Percentiles rank a stretch among this genome's conserved stretches.
Conservation (phyloP, 2,113 vertebrate genomes). For the Chaetops frenatus region DNA sequence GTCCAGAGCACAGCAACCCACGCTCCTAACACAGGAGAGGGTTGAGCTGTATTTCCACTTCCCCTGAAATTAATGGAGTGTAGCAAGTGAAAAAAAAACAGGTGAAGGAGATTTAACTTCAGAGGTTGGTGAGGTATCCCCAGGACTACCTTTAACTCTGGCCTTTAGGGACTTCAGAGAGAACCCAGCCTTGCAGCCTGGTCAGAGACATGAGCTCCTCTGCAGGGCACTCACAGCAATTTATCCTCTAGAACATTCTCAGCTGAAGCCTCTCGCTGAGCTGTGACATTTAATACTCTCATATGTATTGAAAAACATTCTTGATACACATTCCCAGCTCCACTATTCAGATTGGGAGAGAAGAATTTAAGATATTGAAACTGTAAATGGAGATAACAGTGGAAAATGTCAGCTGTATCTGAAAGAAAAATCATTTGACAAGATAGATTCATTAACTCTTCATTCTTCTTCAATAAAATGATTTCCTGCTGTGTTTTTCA, state of each 20-base stretch:
- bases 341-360: not conserved
- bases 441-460: not conserved
- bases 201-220: not conserved
- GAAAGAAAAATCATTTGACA: constrained; percentile 20
- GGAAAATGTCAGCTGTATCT: not conserved
- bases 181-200: not conserved
- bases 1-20: not conserved
- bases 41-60: not conserved
- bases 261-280: not conserved
- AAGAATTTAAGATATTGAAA: not conserved
- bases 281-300: not conserved
- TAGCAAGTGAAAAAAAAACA: not conserved
- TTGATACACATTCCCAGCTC: not conserved
- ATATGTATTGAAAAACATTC: not conserved
- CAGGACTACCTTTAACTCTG: not conserved
- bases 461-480: not conserved
- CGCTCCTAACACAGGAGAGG: not conserved
- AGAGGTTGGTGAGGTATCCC: not conserved
- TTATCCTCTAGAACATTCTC: not conserved
- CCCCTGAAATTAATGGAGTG: not conserved
- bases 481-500: not conserved
- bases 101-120: not conserved
- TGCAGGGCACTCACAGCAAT: not conserved
- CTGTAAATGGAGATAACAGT: not conserved
- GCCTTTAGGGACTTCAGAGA: not conserved